Evolutionary conservation across 2,888 invertebrate species (phyloP).

Genomic region (Autographa gamma): DNA sequence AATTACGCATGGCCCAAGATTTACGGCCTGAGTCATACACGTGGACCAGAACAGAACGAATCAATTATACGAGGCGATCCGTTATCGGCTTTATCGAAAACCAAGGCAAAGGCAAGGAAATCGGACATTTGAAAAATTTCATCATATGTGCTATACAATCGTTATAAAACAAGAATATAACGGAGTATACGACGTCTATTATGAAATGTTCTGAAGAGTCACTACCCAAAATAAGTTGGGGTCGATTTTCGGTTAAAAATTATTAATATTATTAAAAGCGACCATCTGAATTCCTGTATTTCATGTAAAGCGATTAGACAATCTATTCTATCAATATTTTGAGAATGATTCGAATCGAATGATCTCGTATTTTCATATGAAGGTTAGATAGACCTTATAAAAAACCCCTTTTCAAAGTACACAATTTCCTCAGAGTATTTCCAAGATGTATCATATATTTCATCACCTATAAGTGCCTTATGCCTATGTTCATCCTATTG

Average conservation of each 20-base stretch:
- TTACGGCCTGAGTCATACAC: conserved; percentile 38
- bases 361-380: too few relatives aligned
- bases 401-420: not conserved
- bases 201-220: too few relatives aligned
- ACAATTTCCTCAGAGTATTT: not conserved
- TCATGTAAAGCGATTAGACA: too few relatives aligned
- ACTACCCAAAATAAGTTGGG: too few relatives aligned
- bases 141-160: not conserved
- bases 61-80: conserved; percentile 44
- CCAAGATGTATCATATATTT: conserved; percentile 16
- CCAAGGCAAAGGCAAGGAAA: not conserved
- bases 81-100: conserved; percentile 49
- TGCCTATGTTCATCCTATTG: conserved; percentile 30
- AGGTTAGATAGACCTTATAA: too few relatives aligned
- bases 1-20: conserved; percentile 40
- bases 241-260: too few relatives aligned
- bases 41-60: conserved; percentile 46
- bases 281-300: too few relatives aligned
- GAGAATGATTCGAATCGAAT: too few relatives aligned
- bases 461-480: conserved; percentile 26
- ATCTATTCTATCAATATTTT: too few relatives aligned
- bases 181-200: too few relatives aligned
- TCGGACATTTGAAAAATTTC: not conserved
- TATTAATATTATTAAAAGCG: too few relatives aligned
- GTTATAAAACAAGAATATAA: not conserved